Evolutionary conservation across 2,113 vertebrate genomes (phyloP).

Genomic region (Toxotes jaculatrix): DNA sequence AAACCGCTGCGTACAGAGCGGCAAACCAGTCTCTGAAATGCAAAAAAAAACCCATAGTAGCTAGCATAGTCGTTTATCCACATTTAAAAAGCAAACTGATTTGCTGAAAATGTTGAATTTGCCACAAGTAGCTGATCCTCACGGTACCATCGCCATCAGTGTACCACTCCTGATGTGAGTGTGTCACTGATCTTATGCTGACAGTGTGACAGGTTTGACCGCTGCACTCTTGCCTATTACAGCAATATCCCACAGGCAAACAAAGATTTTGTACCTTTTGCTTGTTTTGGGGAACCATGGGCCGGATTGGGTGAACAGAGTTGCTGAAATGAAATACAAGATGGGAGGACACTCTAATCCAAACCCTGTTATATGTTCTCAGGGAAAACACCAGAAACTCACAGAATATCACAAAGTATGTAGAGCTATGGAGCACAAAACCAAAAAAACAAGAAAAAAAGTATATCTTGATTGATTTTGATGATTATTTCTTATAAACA

Average conservation of each 20-base stretch:
- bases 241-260: background rate
- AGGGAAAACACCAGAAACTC: background rate
- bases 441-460: background rate
- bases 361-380: background rate
- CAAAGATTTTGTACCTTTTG: background rate
- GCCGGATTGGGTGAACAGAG: too few species aligned
- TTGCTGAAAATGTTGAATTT: background rate
- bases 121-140: too few species aligned
- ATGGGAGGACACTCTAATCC: background rate
- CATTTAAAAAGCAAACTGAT: background rate
- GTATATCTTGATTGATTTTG: too few species aligned
- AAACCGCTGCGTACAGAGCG: background rate
- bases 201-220: conserved; percentile 12
- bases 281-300: background rate
- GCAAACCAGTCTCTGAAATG: background rate
- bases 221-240: background rate
- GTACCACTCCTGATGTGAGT: background rate
- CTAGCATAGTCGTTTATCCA: background rate
- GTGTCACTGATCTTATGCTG: conserved; percentile 6
- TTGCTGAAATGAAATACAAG: background rate
- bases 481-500: too few species aligned
- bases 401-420: background rate
- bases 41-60: background rate
- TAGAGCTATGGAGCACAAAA: background rate
- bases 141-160: background rate